A percentile compares a stretch with the other conserved stretches of the same genome.
These are phyloP conservation scores for Chymomyza costata DNA, from an alignment of 1,140 invertebrate genomes.

Conservation along the genomic window DNA sequence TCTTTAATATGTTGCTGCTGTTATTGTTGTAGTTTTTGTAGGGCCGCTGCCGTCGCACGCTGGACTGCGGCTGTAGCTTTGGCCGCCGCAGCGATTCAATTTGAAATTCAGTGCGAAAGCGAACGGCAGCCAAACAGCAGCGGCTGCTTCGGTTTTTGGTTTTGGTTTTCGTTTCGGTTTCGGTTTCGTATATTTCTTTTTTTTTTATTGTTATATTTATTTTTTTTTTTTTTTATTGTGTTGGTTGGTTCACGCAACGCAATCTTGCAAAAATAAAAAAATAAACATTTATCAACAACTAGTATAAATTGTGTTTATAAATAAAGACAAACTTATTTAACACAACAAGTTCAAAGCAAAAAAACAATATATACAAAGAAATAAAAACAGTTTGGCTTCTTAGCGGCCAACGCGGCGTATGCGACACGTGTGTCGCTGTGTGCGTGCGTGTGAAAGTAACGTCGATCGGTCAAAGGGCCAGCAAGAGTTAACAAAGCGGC, in stretches of 20 bases:
- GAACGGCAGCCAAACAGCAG: slow-evolving; percentile 35
- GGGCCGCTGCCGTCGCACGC: too few species aligned
- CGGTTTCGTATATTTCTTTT: slow-evolving; percentile 17
- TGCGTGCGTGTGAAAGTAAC: too few species aligned
- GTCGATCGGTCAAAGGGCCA: slow-evolving; percentile 15
- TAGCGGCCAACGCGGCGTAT: too few species aligned
- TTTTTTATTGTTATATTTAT: slow-evolving; percentile 9
- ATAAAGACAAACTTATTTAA: slow-evolving; percentile 18
- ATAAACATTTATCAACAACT: slow-evolving; percentile 40
- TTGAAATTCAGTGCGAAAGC: slow-evolving; percentile 51
- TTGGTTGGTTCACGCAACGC: slow-evolving; percentile 12
- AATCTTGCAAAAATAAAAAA: slow-evolving; percentile 8
- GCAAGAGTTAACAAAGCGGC: slow-evolving; percentile 1
- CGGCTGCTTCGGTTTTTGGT: slow-evolving; percentile 15
- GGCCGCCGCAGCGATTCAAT: slow-evolving; percentile 36
- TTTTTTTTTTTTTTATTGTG: slow-evolving; percentile 6
- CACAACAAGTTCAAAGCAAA: slow-evolving; percentile 22
- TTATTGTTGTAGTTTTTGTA: too few species aligned
- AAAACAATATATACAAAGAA: slow-evolving; percentile 6
- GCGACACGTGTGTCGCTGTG: too few species aligned
- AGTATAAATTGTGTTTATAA: slow-evolving; percentile 22
- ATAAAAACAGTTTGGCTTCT: too few species aligned
- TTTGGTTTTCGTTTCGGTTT: too few species aligned
- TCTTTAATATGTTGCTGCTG: slow-evolving; percentile 8
- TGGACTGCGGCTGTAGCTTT: slow-evolving; percentile 15